Evolutionary conservation across 2,113 vertebrate genomes (phyloP), one percentile per base, ranked within the genome.

Genomic region (Oryzias javanicus): DNA sequence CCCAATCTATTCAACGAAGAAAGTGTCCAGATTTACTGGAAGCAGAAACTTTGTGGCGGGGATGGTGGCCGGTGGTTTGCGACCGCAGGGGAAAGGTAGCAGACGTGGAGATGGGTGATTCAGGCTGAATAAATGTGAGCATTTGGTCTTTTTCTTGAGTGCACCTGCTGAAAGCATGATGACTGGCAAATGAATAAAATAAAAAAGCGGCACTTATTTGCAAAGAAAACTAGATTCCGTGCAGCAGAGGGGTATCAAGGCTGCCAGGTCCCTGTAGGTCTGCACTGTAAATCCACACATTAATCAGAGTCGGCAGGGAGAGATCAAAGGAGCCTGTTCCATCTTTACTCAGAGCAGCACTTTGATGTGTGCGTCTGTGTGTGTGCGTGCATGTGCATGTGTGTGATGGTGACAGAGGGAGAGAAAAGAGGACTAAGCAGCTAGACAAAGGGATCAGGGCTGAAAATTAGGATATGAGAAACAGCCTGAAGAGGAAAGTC

Each of bases 291-390:
- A 92, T 94, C 91, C 90, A 91, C 89, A 91, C 93, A 91, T 90
- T 91, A 92, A 91, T 94, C 93, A 90, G 90, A 90, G 86, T 86
- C 74, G 78, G 74, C 85, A 84, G 86, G 80, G 76, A 76, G 86
- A 93, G 92, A 95, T 95, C 94, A 95, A 95, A 95, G 91, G 88
- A 86, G 77, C 83, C 83, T 88, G 83, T 90, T 88, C 73, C 53
- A 92, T 90, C 92, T 91, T 79, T 81, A 86, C 89, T 88, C 88
- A 85, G 91, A 92, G 86, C 76, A 79, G 81, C 0, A 81, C 92
- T 96, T 96, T 95, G 94, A 94, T 93, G 91, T 93, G 82, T 62
- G 69, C 59, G 64, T 55, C 58, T 62, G 55, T 71, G 54, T 71
- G 54, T 63, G 64, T 67, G 79, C 64, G 67, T 54, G 64, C 64